Percentiles rank a stretch among this genome's conserved stretches.
Evolutionary conservation across 2,113 vertebrate genomes (phyloP).

Genomic region (Lota lota): DNA sequence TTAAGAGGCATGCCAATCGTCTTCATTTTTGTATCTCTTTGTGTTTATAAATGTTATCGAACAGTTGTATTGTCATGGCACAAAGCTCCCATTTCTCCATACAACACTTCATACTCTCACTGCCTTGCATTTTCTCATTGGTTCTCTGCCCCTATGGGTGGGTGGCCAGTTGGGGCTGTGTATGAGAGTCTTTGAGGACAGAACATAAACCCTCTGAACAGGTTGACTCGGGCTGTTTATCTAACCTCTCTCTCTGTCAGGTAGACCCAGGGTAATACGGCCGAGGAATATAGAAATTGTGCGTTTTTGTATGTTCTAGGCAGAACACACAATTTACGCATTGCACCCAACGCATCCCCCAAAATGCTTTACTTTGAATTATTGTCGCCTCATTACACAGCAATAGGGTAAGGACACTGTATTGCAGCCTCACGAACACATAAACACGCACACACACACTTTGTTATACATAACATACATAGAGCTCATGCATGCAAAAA

Average conservation of each 20-base stretch:
- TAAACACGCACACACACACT: conserved; percentile 26
- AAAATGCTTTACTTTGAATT: no score
- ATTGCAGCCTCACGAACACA: conserved; percentile 34
- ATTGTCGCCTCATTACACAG: no score
- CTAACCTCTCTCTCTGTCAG: conserved; percentile 54
- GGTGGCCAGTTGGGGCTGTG: neutral
- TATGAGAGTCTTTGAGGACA: conserved; percentile 6
- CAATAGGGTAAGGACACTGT: conserved; percentile 23
- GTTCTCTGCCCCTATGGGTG: conserved; percentile 1
- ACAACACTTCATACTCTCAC: neutral
- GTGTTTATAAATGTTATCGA: no score
- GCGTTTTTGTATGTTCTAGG: no score
- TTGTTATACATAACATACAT: conserved; percentile 8
- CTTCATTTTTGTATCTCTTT: no score
- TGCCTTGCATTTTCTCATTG: conserved; percentile 6
- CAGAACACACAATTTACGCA: no score
- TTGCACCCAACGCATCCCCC: no score
- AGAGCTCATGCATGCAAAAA: neutral
- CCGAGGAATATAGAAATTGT: no score
- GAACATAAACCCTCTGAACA: conserved; percentile 14
- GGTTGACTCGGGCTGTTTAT: conserved; percentile 41
- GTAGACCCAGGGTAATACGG: neutral
- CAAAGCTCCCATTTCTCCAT: no score
- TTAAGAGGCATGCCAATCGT: no score
- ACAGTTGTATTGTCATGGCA: no score